Base-by-base conservation (phyloP, 2,797 vertebrate genomes). In the Gallinago stenura region DNA sequence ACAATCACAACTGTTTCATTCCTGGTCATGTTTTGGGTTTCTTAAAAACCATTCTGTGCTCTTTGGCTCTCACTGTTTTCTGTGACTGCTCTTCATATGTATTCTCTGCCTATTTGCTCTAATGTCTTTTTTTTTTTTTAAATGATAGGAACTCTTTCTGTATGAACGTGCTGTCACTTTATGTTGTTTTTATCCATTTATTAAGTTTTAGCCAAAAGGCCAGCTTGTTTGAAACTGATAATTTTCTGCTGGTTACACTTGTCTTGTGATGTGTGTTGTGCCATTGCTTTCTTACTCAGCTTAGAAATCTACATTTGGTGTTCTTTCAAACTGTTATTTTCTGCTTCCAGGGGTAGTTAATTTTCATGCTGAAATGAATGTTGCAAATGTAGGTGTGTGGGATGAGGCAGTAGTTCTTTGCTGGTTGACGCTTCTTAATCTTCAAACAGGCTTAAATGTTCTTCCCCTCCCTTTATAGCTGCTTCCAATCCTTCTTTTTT, bases 381-480 rank as follows among this genome's bases (percentile, higher is more conserved):
- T 66, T 96, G 77, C 56, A 76, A 21, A 82, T 91, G 70, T 77
- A 95, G 87, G 88, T 95, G 92, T 96, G 85, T 91, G 87, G 91
- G 87, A 91, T 89, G 92, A 94, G 60, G 43, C 83, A 64, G 70
- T 70, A 93, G 65, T 72, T 93, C 83, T 92, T 93, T 91, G 70
- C 87, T 95, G 73, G 66, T 92, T 95, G 94, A 93, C 87, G 81
- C 90, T 94, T 88, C 92, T 75, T 96, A 96, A 96, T 96, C 94
- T 96, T 95, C 87, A 95, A 91, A 95, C 91, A 95, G 76, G 87
- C 91, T 97, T 95, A 95, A 85, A 88, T 83, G 85, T 91, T 95
- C 86, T 95, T 95, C 71, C 50, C 82, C 54, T 89, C 87, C 58
- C 62, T 94, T 95, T 94, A 82, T 91, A 95, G 94, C 94, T 82